These are phyloP conservation scores for Lasaia peninsularis DNA, from an alignment of 1,140 invertebrate genomes.

Conservation along the genomic window DNA sequence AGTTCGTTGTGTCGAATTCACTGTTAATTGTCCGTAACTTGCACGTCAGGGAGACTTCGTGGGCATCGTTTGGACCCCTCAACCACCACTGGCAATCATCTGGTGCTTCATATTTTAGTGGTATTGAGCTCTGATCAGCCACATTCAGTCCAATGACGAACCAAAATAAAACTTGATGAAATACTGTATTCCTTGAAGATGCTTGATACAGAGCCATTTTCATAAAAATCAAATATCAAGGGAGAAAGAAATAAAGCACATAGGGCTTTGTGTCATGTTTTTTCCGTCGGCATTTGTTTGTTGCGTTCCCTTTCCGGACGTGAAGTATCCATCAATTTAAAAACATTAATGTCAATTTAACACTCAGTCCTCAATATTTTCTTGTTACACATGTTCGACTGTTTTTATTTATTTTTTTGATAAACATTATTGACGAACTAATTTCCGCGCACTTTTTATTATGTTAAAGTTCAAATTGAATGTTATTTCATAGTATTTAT, in stretches of 20 bases:
- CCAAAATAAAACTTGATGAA: constrained; percentile 59
- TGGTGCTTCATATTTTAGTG: constrained; percentile 86
- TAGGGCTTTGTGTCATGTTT: constrained; percentile 73
- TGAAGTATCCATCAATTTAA: constrained; percentile 74
- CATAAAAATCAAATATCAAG: constrained; percentile 69
- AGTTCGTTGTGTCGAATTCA: constrained; percentile 91
- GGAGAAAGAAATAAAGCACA: constrained; percentile 71
- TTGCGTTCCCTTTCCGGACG: constrained; percentile 65
- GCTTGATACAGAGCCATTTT: constrained; percentile 58
- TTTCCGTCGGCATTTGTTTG: constrained; percentile 69
- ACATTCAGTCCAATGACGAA: constrained; percentile 67
- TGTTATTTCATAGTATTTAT: constrained; percentile 19
- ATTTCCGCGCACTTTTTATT: neutral
- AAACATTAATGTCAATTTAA: constrained; percentile 58
- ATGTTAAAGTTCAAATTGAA: neutral
- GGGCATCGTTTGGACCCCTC: constrained; percentile 74
- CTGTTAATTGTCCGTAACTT: constrained; percentile 88
- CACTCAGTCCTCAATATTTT: constrained; percentile 50
- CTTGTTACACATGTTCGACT: constrained; percentile 44
- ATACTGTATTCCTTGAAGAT: constrained; percentile 47
- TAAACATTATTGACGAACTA: neutral
- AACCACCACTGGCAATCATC: constrained; percentile 89
- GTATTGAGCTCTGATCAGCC: constrained; percentile 76
- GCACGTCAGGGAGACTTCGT: constrained; percentile 88
- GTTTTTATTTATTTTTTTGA: constrained; percentile 8